Conservation (phyloP, 2,888 invertebrate genomes). For the Lamproptera curius region DNA sequence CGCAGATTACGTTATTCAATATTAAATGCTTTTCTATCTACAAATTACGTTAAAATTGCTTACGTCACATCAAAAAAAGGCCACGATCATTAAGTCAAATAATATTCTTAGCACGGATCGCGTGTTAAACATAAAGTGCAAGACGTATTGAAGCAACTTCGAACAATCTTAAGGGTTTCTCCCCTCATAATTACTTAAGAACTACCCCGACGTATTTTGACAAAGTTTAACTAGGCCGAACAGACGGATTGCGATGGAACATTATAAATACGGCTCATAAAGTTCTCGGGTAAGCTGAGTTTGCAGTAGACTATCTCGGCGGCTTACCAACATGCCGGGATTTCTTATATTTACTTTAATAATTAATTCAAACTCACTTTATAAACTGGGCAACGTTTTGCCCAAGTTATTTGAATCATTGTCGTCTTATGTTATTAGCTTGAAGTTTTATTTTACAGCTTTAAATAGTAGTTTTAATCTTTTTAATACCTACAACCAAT, state of each 20-base stretch:
- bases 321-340: background rate
- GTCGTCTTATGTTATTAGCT: background rate
- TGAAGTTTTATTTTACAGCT: background rate
- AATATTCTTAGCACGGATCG: too few relatives aligned
- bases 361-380: background rate
- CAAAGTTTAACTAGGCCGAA: conserved; percentile 4
- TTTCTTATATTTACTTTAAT: background rate
- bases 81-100: too few relatives aligned
- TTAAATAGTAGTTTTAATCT: too few relatives aligned
- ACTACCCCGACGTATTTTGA: background rate
- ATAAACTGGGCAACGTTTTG: background rate
- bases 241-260: background rate
- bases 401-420: background rate
- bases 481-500: too few relatives aligned
- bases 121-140: conserved; percentile 6
- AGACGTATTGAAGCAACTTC: conserved; percentile 7
- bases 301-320: too few relatives aligned
- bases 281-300: conserved; percentile 1
- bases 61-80: too few relatives aligned
- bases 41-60: too few relatives aligned
- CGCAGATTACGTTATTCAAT: too few relatives aligned
- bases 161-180: background rate
- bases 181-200: conserved; percentile 4
- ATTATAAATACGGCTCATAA: conserved; percentile 9
- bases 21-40: too few relatives aligned